Base-by-base conservation (phyloP, 2,113 vertebrate genomes). In the Barbus barbus region DNA sequence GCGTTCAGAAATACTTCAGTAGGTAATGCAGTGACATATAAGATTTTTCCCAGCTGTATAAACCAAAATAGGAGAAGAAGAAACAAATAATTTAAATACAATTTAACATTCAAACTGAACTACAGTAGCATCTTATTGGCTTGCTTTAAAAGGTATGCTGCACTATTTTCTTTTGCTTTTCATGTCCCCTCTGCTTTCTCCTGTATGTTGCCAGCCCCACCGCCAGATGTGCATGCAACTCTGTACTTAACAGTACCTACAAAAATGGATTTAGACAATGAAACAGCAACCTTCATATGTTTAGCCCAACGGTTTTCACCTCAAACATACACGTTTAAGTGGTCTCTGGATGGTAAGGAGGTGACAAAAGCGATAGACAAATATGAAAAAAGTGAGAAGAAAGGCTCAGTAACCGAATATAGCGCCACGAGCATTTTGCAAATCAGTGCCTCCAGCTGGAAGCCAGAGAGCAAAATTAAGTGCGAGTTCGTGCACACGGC, bases 241-340 rank as follows among this genome's bases (percentile, higher is more conserved):
- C 0, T 94, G 73, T 88, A 38, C 69, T 51, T 90, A 82, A 83
- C 79, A 22, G 31, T 36, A 53, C 87, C 83, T 33, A 12, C 79
- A 46, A 12, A 58, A 7, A 81, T 33, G 22, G 91, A 88, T 2
- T 18, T 89, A 11, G 26, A 38, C 0, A 82, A 38, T 0, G 5
- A 0, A 2, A 81, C 85, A 1, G 84, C 58, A 78, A 84, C 85
- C 31, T 87, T 90, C 41, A 67, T 88, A 87, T 95, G 94, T 87
- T 72, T 91, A 86, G 93, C 93, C 85, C 86, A 71, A 82, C 83
- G 89, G 18, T 95, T 94, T 91, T 60, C 87, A 9, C 94, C 94
- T 46, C 82, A 86, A 4, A 0, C 0, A 0, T 46, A 83, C 65
- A 11, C 79, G 1, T 86, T 95, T 77, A 90, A 33, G 60, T 95